Conservation (phyloP, 2,113 vertebrate species). For the Chaenogobius annularis region DNA sequence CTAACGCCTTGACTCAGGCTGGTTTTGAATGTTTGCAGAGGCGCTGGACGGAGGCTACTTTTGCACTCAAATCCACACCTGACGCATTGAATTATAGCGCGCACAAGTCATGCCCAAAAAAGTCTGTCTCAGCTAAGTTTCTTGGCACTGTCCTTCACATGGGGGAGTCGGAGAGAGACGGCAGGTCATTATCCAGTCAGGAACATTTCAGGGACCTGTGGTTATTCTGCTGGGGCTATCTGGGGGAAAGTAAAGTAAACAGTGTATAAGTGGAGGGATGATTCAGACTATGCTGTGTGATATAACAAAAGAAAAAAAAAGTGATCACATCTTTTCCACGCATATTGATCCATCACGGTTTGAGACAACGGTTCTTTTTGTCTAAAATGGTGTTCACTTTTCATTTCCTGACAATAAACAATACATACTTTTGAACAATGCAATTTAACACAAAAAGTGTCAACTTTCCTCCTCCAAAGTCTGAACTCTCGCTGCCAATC, state of each 20-base stretch:
- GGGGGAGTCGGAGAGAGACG: background rate
- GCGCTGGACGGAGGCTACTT: conserved; percentile 6
- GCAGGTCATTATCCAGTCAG: conserved; percentile 31
- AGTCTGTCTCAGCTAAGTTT: background rate
- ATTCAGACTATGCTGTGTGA: background rate
- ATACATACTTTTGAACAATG: no score
- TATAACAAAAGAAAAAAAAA: no score
- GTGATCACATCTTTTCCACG: no score
- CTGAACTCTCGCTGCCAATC: no score
- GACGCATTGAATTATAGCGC: conserved; percentile 15
- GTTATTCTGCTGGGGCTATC: background rate
- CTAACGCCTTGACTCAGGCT: conserved; percentile 4
- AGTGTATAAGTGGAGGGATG: background rate
- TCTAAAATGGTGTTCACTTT: no score
- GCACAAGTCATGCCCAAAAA: background rate
- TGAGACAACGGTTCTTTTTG: no score
- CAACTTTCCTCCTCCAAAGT: no score
- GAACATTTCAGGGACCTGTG: background rate
- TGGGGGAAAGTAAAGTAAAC: background rate
- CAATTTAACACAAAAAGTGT: no score
- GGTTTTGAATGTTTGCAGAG: conserved; percentile 7
- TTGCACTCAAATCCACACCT: conserved; percentile 12
- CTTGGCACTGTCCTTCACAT: conserved; percentile 1
- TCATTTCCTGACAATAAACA: no score
- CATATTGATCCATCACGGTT: no score